A percentile compares a stretch with the other conserved stretches of the same genome.
Evolutionary conservation across 2,888 invertebrate species (phyloP).

Genomic region (Lepas anatifera): DNA sequence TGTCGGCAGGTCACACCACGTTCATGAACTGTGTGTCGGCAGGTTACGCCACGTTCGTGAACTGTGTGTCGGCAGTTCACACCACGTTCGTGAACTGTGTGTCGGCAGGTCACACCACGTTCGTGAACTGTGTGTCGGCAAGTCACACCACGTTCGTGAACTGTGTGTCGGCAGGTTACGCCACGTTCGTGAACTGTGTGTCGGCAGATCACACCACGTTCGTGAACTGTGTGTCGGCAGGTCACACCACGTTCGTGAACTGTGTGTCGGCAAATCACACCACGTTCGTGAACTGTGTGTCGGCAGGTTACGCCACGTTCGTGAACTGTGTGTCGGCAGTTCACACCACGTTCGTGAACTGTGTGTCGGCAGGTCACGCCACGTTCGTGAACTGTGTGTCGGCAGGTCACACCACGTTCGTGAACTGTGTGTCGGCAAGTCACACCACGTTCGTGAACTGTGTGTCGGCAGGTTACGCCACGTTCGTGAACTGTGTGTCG

Average conservation of each 20-base stretch:
- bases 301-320: too few relatives aligned
- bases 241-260: too few relatives aligned
- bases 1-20: too few relatives aligned
- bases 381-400: not conserved
- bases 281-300: constrained; percentile 21
- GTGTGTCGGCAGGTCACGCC: constrained; percentile 39
- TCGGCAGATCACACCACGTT: too few relatives aligned
- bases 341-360: constrained; percentile 47
- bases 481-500: too few relatives aligned
- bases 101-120: constrained; percentile 37
- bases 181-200: too few relatives aligned
- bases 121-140: constrained; percentile 37
- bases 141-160: constrained; percentile 48
- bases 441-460: constrained; percentile 48
- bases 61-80: too few relatives aligned
- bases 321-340: too few relatives aligned
- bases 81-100: not conserved
- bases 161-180: constrained; percentile 37
- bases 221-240: too few relatives aligned
- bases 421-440: constrained; percentile 28
- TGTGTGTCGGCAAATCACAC: constrained; percentile 37
- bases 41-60: too few relatives aligned
- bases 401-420: too few relatives aligned
- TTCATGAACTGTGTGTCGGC: too few relatives aligned
- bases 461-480: constrained; percentile 36